A percentile compares a stretch with the other conserved stretches of the same genome.
These are phyloP conservation scores for Drosophila siamana DNA, from an alignment of 2,888 invertebrate species.

Conservation along the genomic window DNA sequence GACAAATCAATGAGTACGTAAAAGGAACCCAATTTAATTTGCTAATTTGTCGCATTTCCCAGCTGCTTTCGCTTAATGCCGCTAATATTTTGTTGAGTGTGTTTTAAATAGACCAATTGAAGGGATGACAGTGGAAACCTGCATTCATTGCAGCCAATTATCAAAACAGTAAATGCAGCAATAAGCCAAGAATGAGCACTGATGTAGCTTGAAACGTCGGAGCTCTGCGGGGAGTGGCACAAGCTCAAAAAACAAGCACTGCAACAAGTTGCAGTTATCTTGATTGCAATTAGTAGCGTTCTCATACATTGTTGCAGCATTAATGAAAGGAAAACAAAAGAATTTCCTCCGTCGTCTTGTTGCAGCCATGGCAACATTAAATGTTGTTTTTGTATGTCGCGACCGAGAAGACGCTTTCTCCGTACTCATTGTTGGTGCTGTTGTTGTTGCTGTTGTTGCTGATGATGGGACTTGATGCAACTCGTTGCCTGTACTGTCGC, in stretches of 20 bases:
- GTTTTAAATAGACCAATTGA: not conserved
- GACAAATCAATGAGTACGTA: not conserved
- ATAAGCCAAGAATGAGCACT: slow-evolving; percentile 51
- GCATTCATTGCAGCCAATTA: slow-evolving; percentile 50
- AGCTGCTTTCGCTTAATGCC: not conserved
- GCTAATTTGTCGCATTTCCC: not conserved
- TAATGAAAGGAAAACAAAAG: slow-evolving; percentile 78
- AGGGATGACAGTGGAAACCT: not conserved
- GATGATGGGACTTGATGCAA: slow-evolving; percentile 45
- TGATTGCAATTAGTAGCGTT: slow-evolving; percentile 81
- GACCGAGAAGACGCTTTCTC: not conserved
- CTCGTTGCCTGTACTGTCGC: slow-evolving; percentile 39
- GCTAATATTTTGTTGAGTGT: not conserved
- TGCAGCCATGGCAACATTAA: slow-evolving; percentile 36
- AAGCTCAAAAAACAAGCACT: slow-evolving; percentile 6
- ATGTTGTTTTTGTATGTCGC: slow-evolving; percentile 23
- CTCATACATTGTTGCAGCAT: slow-evolving; percentile 69
- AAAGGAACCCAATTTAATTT: no score
- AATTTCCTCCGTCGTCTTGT: slow-evolving; percentile 18
- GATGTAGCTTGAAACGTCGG: slow-evolving; percentile 4
- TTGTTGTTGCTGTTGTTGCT: slow-evolving; percentile 14
- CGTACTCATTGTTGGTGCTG: not conserved
- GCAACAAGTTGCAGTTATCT: slow-evolving; percentile 65
- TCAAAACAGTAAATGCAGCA: slow-evolving; percentile 58
- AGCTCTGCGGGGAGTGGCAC: not conserved